Percentiles rank a stretch among this genome's conserved stretches.
Conservation (phyloP, 2,113 vertebrate species). For the Synodontis membranacea region DNA sequence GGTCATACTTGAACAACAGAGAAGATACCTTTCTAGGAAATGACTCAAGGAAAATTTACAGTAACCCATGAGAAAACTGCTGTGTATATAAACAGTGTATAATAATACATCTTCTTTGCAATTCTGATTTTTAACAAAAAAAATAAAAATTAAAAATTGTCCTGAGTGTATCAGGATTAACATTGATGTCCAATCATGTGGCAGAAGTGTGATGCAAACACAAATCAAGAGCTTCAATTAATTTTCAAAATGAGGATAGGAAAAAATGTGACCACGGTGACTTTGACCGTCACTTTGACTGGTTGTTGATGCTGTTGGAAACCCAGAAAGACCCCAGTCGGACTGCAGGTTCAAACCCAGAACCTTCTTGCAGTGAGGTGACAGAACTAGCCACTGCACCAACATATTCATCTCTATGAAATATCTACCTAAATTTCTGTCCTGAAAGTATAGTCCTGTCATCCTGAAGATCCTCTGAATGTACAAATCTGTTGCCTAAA, state of each 20-base stretch:
- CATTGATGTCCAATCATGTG: background rate
- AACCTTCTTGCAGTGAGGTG: too few relatives aligned
- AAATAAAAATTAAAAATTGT: background rate
- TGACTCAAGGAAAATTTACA: background rate
- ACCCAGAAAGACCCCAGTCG: too few relatives aligned
- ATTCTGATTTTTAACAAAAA: background rate
- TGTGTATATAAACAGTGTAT: background rate
- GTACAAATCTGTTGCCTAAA: background rate
- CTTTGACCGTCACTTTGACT: background rate
- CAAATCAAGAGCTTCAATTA: background rate
- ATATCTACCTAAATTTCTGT: too few relatives aligned
- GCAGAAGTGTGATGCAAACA: background rate
- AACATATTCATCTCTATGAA: too few relatives aligned
- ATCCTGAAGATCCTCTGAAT: background rate
- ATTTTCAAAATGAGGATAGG: background rate
- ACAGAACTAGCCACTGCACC: too few relatives aligned
- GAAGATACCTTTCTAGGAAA: constrained; percentile 13
- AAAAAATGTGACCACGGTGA: background rate
- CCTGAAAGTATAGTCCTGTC: too few relatives aligned
- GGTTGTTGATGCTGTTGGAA: background rate
- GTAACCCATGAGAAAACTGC: background rate
- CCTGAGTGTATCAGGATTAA: background rate
- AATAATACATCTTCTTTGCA: background rate
- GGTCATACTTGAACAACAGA: background rate
- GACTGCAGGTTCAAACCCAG: too few relatives aligned